phyloP scores from a whole-genome alignment of 1,140 invertebrate species.

The Heterodera schachtii region DNA sequence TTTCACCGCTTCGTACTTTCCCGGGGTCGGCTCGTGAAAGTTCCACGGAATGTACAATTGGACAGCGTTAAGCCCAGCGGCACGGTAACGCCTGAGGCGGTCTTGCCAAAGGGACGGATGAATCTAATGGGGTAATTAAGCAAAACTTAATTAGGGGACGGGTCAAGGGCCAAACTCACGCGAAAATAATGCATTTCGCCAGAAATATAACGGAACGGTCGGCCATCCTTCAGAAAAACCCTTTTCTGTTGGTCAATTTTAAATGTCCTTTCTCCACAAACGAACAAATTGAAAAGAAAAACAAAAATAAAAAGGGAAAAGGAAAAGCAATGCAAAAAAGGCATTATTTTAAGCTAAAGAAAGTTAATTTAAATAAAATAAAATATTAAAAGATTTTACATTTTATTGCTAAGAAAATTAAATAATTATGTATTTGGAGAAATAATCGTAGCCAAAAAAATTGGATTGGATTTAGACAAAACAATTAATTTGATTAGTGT shows the following conservation, averaged over 20 bases:
- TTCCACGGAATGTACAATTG: constrained; percentile 90
- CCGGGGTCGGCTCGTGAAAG: constrained; percentile 79
- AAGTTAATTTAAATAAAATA: constrained; percentile 9
- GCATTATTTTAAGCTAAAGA: not conserved
- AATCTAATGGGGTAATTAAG: constrained; percentile 64
- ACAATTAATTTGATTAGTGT: no score
- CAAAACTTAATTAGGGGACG: no score
- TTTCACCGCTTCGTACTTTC: constrained; percentile 37
- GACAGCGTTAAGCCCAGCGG: constrained; percentile 85
- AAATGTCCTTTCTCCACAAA: constrained; percentile 17
- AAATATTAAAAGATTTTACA: constrained; percentile 3
- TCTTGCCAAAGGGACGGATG: constrained; percentile 82
- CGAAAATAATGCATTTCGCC: constrained; percentile 91
- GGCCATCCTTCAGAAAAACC: constrained; percentile 80
- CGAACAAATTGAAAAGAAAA: not conserved
- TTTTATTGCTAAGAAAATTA: not conserved
- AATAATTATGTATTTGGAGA: no score
- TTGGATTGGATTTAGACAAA: no score
- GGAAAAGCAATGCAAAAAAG: not conserved
- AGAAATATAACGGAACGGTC: constrained; percentile 79
- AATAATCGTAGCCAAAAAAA: no score
- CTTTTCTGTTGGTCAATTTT: constrained; percentile 73
- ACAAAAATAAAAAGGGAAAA: not conserved
- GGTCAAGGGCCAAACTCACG: not conserved
- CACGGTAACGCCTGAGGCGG: constrained; percentile 78